Base-by-base conservation (phyloP, 1,140 invertebrate species). In the Akabosia matsudoensis region DNA sequence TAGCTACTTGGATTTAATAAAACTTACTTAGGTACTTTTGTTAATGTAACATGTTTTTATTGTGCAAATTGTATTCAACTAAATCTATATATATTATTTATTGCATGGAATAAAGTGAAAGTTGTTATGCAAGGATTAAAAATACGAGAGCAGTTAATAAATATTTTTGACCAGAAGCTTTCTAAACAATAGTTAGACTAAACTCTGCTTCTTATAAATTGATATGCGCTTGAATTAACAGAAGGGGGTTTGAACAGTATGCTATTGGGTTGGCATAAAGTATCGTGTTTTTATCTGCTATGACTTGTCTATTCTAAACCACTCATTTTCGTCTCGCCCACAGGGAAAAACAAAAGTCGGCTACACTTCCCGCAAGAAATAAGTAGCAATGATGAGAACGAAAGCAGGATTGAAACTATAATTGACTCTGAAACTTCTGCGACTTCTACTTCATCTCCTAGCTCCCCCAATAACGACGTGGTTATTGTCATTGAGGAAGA, bases 331-430 rank as follows among this genome's bases (percentile, higher is more conserved):
- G 28, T 31, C 33, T 51, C 33, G n/a, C n/a, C n/a, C n/a, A 76
- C 80, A 82, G 79, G 76, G 80, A 80, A 71, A 81, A 77, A 78
- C 85, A 86, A 82, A 85, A 85, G 78, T 86, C 85, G 64, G 84
- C 85, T 16, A 86, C 85, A 28, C 80, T 86, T 34, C 85, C 85
- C 33, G 83, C 85, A 76, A 77, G 78, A 78, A 81, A 79, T 74
- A 81, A 79, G 34, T 78, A 74, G 78, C 18, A 24, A 64, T 61
- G 24, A 76, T n/a, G 52, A 28, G 70, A 7, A 16, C 28, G 26
- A 54, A 73, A 73, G 45, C 73, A 30, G 33, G 45, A 70, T 52
- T 61, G 30, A 76, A 26, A 3, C 24, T 14, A 76, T 67, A 37
- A 26, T 37, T 73, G 70, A 67, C 61, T 67, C 24, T 61, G 14